A percentile compares a stretch with the other conserved stretches of the same genome.
Conservation (phyloP, 1,140 invertebrate genomes). For the Sarcophaga peregrina region DNA sequence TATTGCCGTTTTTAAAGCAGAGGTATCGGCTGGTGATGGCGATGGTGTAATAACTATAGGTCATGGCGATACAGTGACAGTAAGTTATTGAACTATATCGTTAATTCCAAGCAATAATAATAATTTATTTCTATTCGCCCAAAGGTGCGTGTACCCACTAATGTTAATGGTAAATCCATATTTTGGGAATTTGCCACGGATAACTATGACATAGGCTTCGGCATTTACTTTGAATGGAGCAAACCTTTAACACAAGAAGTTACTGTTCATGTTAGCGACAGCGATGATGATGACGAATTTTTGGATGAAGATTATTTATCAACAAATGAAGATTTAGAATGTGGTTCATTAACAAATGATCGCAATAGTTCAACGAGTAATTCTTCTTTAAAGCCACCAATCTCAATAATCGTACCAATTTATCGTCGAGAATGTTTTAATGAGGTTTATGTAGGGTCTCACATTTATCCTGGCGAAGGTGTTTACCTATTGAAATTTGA, state of each 20-base stretch:
- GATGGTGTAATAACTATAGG: conserved; percentile 90
- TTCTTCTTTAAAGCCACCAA: conserved; percentile 69
- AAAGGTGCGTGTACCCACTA: conserved; percentile 91
- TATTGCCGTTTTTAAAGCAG: conserved; percentile 91
- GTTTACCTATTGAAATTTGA: conserved; percentile 99
- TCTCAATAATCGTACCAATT: conserved; percentile 88
- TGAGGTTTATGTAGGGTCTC: conserved; percentile 97
- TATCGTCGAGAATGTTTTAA: conserved; percentile 95
- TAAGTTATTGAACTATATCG: conserved; percentile 42
- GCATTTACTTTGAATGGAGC: conserved; percentile 98
- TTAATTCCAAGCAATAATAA: neutral
- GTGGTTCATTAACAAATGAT: conserved; percentile 64
- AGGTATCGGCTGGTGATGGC: conserved; percentile 89
- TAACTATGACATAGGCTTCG: conserved; percentile 98
- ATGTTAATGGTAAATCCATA: conserved; percentile 91
- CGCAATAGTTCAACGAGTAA: conserved; percentile 46
- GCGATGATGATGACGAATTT: conserved; percentile 75
- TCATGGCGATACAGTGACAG: conserved; percentile 97
- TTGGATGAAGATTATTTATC: conserved; percentile 73
- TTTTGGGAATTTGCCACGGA: conserved; percentile 99
- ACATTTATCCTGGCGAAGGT: conserved; percentile 95
- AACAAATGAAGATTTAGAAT: conserved; percentile 67
- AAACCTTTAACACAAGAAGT: conserved; percentile 86
- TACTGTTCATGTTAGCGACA: conserved; percentile 88
- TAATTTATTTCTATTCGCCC: conserved; percentile 10